Percentiles rank a stretch among this genome's conserved stretches.
Evolutionary conservation across 2,888 invertebrate species (phyloP).

Genomic region (Papilio protenor): DNA sequence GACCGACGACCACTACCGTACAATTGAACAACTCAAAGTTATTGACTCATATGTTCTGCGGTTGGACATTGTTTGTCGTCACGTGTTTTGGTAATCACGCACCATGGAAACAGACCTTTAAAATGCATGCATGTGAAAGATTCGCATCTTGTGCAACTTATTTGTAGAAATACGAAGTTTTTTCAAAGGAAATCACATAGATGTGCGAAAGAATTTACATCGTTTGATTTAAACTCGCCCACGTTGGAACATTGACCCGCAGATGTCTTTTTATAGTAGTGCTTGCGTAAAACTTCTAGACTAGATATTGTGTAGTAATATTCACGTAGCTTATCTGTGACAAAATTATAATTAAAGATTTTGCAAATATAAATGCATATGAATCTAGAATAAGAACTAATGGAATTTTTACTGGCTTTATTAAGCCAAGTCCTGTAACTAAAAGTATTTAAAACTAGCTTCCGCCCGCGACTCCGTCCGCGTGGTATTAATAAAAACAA

Average conservation of each 20-base stretch:
- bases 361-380: no score
- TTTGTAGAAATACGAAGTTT: constrained; percentile 5
- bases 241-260: constrained; percentile 12
- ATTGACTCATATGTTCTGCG: no score
- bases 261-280: neutral
- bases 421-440: no score
- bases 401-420: no score
- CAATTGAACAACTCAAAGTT: neutral
- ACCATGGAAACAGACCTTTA: neutral
- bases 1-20: no score
- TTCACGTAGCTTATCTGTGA: neutral
- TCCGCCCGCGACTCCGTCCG: no score
- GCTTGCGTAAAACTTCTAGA: constrained; percentile 18
- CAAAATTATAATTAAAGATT: neutral
- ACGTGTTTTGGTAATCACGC: neutral
- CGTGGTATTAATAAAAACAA: no score
- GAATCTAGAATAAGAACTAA: no score
- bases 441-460: no score
- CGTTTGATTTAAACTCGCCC: constrained; percentile 20
- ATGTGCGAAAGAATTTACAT: constrained; percentile 11
- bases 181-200: constrained; percentile 16
- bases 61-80: neutral
- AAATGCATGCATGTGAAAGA: constrained; percentile 11
- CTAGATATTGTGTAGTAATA: constrained; percentile 7
- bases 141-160: constrained; percentile 27